A percentile compares a stretch with the other conserved stretches of the same genome.
These are phyloP conservation scores for Cryptosula pallasiana DNA, from an alignment of 2,888 invertebrate genomes.

Conservation along the genomic window DNA sequence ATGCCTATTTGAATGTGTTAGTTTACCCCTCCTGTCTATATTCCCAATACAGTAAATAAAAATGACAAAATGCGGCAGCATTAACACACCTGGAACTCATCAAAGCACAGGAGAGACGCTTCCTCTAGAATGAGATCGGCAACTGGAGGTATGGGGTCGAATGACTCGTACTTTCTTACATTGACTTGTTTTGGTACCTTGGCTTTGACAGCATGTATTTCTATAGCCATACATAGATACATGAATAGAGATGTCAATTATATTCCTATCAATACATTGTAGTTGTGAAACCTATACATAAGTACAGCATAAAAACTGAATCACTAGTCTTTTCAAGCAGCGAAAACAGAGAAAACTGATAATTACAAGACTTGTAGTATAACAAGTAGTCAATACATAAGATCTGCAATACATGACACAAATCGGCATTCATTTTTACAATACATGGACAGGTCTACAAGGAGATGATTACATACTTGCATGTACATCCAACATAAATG, in stretches of 20 bases:
- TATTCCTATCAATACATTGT: too few species aligned
- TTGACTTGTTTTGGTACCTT: constrained; percentile 40
- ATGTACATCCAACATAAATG: constrained; percentile 96
- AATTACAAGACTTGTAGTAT: too few species aligned
- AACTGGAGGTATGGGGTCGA: constrained; percentile 91
- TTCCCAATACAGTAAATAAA: too few species aligned
- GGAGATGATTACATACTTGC: constrained; percentile 31
- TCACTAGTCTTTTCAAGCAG: background rate
- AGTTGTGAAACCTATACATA: background rate
- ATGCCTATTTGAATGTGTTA: too few species aligned
- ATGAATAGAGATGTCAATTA: too few species aligned
- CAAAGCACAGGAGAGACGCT: constrained; percentile 91
- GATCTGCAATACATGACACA: too few species aligned
- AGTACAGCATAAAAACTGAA: background rate
- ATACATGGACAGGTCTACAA: background rate
- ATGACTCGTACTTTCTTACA: constrained; percentile 64
- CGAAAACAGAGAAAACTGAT: too few species aligned
- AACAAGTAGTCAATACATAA: too few species aligned
- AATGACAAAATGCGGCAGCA: too few species aligned
- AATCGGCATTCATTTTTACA: too few species aligned
- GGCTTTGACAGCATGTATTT: constrained; percentile 65
- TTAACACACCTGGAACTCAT: constrained; percentile 82
- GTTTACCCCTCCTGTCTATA: too few species aligned
- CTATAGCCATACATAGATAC: too few species aligned
- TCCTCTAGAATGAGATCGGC: constrained; percentile 78